Evolutionary conservation across 2,113 vertebrate species (phyloP).

Genomic region (Dunckerocampus dactyliophorus): DNA sequence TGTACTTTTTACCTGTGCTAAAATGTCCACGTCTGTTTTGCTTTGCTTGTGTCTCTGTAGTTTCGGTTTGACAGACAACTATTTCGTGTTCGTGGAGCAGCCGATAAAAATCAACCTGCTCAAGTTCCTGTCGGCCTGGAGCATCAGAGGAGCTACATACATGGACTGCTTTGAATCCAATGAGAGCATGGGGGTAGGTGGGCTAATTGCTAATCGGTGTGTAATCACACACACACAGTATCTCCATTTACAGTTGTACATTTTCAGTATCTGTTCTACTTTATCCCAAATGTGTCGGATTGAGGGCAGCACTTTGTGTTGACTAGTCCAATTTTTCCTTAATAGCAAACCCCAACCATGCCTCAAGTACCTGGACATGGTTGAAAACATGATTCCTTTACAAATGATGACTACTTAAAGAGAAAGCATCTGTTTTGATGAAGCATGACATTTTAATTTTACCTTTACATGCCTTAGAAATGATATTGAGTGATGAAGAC

Average conservation of each 20-base stretch:
- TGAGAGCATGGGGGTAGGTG: constrained; percentile 85
- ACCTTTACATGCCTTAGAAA: too few species aligned
- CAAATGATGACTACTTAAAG: too few species aligned
- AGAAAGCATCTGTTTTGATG: too few species aligned
- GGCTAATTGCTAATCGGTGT: fast-evolving
- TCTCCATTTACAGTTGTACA: not conserved
- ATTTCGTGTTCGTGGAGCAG: constrained; percentile 95
- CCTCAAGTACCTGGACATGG: too few species aligned
- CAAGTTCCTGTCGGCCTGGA: constrained; percentile 93
- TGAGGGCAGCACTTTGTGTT: too few species aligned
- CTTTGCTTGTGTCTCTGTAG: constrained; percentile 56
- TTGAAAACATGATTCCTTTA: too few species aligned
- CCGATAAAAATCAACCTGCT: constrained; percentile 94
- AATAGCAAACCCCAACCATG: too few species aligned
- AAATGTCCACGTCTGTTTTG: not conserved
- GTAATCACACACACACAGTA: not conserved
- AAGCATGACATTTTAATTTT: too few species aligned
- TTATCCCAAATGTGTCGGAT: too few species aligned
- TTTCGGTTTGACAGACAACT: constrained; percentile 88
- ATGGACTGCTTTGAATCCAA: constrained; percentile 98
- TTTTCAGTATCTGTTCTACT: too few species aligned
- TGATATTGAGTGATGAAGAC: too few species aligned
- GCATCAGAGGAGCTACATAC: constrained; percentile 89
- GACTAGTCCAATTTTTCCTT: too few species aligned
- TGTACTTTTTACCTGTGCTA: not conserved